These are phyloP conservation scores for Furcula furcula DNA, from an alignment of 2,888 invertebrate genomes.

Conservation along the genomic window DNA sequence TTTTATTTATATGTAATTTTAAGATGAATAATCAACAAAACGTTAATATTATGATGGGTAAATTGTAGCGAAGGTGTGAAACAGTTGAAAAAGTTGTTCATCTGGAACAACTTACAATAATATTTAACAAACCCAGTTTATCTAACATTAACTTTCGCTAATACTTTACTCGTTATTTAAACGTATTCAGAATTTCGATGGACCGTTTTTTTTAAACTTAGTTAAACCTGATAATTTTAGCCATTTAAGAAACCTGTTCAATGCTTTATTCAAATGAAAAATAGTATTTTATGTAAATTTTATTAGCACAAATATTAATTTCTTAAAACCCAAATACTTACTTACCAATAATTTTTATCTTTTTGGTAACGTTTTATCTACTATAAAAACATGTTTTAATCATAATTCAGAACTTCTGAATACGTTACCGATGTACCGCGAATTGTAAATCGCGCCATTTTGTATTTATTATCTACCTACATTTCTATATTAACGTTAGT, in stretches of 20 bases:
- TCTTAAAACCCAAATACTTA: too few species aligned
- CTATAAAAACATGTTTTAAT: too few species aligned
- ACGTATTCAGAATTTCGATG: conserved; percentile 47
- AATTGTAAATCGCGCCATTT: conserved; percentile 39
- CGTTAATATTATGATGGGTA: conserved; percentile 41
- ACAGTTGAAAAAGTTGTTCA: conserved; percentile 1
- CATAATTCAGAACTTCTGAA: conserved; percentile 27
- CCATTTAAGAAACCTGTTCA: too few species aligned
- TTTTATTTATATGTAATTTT: conserved; percentile 73
- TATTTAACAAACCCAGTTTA: conserved; percentile 4
- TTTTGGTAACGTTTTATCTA: too few species aligned
- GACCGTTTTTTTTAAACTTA: too few species aligned
- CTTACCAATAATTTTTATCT: too few species aligned
- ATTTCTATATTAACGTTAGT: conserved; percentile 73
- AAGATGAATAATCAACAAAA: conserved; percentile 57
- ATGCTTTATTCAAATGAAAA: too few species aligned
- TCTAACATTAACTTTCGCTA: conserved; percentile 19
- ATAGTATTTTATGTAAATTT: conserved; percentile 16
- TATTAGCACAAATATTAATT: conserved; percentile 18
- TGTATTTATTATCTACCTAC: conserved; percentile 69
- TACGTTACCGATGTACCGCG: conserved; percentile 32
- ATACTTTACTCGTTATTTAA: conserved; percentile 40
- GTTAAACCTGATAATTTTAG: too few species aligned
- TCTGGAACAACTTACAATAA: background rate
- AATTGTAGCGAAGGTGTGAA: conserved; percentile 30